These are phyloP conservation scores for Rafetus swinhoei DNA, from an alignment of 2,113 vertebrate genomes.

Conservation along the genomic window DNA sequence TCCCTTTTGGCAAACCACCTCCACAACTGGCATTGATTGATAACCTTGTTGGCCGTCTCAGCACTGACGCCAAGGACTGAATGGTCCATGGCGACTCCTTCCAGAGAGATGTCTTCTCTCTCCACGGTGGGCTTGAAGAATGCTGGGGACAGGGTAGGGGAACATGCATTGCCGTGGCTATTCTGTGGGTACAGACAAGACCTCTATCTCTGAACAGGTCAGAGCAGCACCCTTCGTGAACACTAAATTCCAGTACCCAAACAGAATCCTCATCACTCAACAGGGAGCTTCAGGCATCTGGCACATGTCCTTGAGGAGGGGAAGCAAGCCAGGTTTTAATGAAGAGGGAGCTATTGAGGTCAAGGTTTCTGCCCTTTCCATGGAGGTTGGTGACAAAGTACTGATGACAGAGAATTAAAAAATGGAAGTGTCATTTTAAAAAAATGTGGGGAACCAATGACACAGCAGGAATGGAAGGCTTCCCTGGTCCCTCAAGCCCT, in stretches of 20 bases:
- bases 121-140: background rate
- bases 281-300: background rate
- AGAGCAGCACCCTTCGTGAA: background rate
- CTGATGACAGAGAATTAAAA: background rate
- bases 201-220: background rate
- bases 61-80: background rate
- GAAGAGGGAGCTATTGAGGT: background rate
- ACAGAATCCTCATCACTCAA: background rate
- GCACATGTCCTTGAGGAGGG: background rate
- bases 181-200: background rate
- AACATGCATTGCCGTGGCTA: background rate
- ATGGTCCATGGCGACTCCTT: background rate
- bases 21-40: background rate
- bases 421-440: background rate
- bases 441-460: background rate
- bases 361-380: background rate
- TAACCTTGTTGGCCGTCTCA: background rate
- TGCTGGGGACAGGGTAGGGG: background rate
- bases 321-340: background rate
- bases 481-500: background rate
- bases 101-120: background rate
- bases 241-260: background rate
- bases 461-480: background rate
- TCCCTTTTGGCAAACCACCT: background rate
- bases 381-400: background rate